Base-by-base conservation (phyloP, 1,140 invertebrate genomes). In the Hormaphis cornu region DNA sequence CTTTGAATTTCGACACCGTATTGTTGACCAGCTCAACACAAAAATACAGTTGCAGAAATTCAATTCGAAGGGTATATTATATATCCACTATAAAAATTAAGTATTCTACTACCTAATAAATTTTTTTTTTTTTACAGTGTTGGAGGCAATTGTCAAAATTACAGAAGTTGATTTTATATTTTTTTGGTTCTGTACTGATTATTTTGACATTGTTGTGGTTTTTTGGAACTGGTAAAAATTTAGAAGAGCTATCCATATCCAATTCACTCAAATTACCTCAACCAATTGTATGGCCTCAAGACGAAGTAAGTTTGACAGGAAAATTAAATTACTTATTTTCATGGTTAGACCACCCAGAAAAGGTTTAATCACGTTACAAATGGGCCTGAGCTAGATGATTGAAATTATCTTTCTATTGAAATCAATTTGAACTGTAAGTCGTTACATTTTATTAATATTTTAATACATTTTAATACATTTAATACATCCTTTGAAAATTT, bases 91-190 rank as follows among this genome's bases (percentile, higher is more conserved):
- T 28, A 44, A 44, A 10, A 1, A 22, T 24, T n/a, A n/a, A n/a
- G n/a, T n/a, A n/a, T 16, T 1, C 9, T 22, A 22, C 37, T 33
- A 56, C 22, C 20, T 37, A 22, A 54, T 9, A 24, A 7, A 16
- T 24, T 3, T 18, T 37, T 58, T 9, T 61, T 50, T 48, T 22
- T 50, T 18, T 48, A 26, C 26, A 66, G 61, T 66, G 10, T 66
- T 66, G 61, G 61, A 66, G 61, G 33, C 42, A 50, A n/a, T 24
- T 66, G 14, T 66, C 61, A 22, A 46, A 48, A 8, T 48, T 66
- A 35, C 61, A 66, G 18, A 66, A 48, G 50, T 30, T 66, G 33
- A 66, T 48, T 48, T 22, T 66, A n/a, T 66, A 66, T n/a, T 16
- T 66, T 6, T 30, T 46, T 9, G 5, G 12, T 8, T 16, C 14